These are phyloP conservation scores for Thymelicus sylvestris DNA, from an alignment of 2,888 invertebrate species.

Conservation along the genomic window DNA sequence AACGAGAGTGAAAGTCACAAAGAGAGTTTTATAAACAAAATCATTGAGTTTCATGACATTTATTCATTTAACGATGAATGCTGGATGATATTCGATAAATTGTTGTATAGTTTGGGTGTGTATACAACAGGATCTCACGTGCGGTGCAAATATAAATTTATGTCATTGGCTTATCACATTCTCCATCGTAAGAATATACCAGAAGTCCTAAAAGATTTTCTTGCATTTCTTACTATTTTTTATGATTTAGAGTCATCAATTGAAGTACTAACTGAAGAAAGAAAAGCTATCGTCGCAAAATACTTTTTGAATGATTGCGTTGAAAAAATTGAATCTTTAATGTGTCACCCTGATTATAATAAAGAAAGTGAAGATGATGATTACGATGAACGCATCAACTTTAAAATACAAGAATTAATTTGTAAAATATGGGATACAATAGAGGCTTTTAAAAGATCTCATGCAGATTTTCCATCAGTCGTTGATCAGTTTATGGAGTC, in stretches of 20 bases:
- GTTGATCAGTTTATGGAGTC: constrained; percentile 18
- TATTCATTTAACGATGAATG: constrained; percentile 58
- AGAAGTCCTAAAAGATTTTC: constrained; percentile 42
- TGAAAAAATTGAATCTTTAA: constrained; percentile 11
- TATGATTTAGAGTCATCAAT: constrained; percentile 16
- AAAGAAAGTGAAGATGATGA: background rate
- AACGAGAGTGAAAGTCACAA: constrained; percentile 58
- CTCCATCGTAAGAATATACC: constrained; percentile 51
- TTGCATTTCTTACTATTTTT: constrained; percentile 8
- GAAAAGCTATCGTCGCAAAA: background rate
- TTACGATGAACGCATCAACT: background rate
- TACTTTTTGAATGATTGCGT: constrained; percentile 6
- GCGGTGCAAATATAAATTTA: constrained; percentile 41
- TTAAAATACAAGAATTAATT: background rate
- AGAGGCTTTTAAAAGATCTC: constrained; percentile 8
- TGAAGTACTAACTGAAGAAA: constrained; percentile 14
- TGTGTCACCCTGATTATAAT: background rate
- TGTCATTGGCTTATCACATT: constrained; percentile 51
- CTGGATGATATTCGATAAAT: constrained; percentile 58
- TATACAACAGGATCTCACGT: constrained; percentile 46
- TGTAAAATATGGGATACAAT: background rate
- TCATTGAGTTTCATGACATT: constrained; percentile 51
- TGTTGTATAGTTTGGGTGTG: constrained; percentile 57
- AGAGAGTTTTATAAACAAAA: constrained; percentile 52
- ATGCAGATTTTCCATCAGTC: constrained; percentile 16